Base-by-base conservation (phyloP, 92 coral and sea anemone genomes). In the Epizoanthus scotinus region DNA sequence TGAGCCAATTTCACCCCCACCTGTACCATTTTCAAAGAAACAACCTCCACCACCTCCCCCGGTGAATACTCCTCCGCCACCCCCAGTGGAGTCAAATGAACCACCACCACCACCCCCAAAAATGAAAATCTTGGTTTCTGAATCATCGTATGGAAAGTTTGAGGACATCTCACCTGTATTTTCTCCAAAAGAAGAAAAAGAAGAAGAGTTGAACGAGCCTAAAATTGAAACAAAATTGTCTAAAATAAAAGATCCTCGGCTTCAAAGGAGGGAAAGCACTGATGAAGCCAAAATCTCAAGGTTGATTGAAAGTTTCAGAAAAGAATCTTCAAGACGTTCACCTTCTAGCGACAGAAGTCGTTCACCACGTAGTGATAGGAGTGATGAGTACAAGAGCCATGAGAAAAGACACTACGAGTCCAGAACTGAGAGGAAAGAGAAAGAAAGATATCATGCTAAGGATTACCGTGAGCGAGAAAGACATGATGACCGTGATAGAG, bases 1-100 rank as follows among this genome's bases (percentile, higher is more conserved):
- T 91, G 99, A 96, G 68, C 99, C 99, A 10, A 92, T 96, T 28
- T 96, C 99, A 1, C 99, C 99, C 10, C 92, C 97, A 24, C 93
- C 82, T 74, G 82, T 50, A 73, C 89, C 81, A 34, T 59, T 29
- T 62, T 83, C 55, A 63, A 84, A 69, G n/a, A 73, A 56, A 62
- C 82, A 85, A 25, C 89, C 85, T 59, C 93, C 91, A 20, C 95
- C 93, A 28, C 94, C 89, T 17, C 98, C 92, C 15, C 98, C 86
- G 42, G 82, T 49, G 58, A 78, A 86, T 47, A 91, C 93, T 53
- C 96, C 99, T 19, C 97, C 94, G 20, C 87, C 94, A 13, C 88
- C 87, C n/a, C 92, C 95, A 56, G 87, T 77, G 50, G 89, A 86
- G 64, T 75, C 72, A 70, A 85, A 78, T 22, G 84, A 88, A 53